A percentile compares a stretch with the other conserved stretches of the same genome.
Conservation (phyloP, 2,113 vertebrate species). For the Parotia lawesii region DNA sequence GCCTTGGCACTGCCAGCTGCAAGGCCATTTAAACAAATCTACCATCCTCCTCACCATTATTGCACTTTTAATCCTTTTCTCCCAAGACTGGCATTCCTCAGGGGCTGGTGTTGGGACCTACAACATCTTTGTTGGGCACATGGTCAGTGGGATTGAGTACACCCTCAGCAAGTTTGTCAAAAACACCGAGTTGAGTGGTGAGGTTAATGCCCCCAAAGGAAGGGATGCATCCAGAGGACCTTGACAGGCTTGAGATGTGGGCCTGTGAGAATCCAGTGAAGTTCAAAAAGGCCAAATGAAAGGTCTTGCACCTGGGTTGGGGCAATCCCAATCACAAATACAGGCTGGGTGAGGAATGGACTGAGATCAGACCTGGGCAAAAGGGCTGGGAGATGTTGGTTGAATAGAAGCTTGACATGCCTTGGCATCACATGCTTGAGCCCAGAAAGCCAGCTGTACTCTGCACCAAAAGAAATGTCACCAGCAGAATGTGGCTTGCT, state of each 20-base stretch:
- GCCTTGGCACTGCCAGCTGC: neutral
- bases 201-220: fast-evolving
- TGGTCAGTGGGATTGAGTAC: neutral
- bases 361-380: neutral
- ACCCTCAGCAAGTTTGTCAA: neutral
- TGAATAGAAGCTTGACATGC: neutral
- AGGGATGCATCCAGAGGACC: neutral
- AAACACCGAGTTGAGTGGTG: neutral
- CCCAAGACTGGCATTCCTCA: neutral
- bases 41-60: neutral
- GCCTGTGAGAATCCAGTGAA: too few relatives aligned
- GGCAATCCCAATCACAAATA: neutral
- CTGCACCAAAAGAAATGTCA: neutral
- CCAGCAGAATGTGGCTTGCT: neutral
- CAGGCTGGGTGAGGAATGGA: neutral
- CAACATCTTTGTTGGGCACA: neutral
- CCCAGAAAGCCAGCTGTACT: neutral
- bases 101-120: neutral
- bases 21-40: neutral
- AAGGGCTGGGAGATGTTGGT: neutral
- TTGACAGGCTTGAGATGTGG: neutral
- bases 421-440: neutral
- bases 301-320: neutral
- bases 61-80: neutral
- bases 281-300: neutral